A percentile compares a stretch with the other conserved stretches of the same genome.
Conservation (phyloP, 2,113 vertebrate species). For the Brachirus orientalis region DNA sequence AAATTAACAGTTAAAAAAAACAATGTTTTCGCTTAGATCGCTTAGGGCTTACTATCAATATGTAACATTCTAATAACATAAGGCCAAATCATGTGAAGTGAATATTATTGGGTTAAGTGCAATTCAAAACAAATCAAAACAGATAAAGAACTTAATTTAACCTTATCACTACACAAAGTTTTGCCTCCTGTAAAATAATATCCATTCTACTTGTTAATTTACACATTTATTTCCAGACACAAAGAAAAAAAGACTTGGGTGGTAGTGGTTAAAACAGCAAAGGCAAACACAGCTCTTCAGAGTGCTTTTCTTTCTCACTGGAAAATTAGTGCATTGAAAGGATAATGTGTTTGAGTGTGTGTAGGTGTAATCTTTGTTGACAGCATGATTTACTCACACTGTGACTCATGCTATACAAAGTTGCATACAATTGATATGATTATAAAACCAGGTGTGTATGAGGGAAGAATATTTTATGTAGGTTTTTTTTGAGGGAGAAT, state of each 20-base stretch:
- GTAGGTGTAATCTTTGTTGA: slow-evolving; percentile 58
- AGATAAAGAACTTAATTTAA: not conserved
- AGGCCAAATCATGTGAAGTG: not conserved
- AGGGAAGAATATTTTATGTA: not conserved
- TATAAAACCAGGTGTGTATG: slow-evolving; percentile 39
- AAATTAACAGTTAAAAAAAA: not conserved
- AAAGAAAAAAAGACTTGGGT: too few species aligned
- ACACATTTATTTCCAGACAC: too few species aligned
- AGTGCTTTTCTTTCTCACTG: slow-evolving; percentile 18
- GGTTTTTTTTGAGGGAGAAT: slow-evolving; percentile 8
- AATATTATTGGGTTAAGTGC: not conserved
- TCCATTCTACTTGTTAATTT: slow-evolving; percentile 46
- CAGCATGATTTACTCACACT: slow-evolving; percentile 26
- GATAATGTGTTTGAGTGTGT: slow-evolving; percentile 33
- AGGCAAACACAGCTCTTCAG: too few species aligned
- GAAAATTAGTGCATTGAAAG: slow-evolving; percentile 40
- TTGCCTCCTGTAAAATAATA: too few species aligned
- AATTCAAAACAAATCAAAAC: not conserved
- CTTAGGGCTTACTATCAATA: not conserved
- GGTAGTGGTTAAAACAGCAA: too few species aligned
- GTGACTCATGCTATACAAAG: slow-evolving; percentile 28
- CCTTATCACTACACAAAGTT: too few species aligned
- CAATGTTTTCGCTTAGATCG: not conserved
- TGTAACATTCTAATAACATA: too few species aligned
- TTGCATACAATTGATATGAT: slow-evolving; percentile 43